Percentiles rank a stretch among this genome's conserved stretches.
Conservation (phyloP, 2,797 vertebrate genomes). For the Cyclura pinguis region DNA sequence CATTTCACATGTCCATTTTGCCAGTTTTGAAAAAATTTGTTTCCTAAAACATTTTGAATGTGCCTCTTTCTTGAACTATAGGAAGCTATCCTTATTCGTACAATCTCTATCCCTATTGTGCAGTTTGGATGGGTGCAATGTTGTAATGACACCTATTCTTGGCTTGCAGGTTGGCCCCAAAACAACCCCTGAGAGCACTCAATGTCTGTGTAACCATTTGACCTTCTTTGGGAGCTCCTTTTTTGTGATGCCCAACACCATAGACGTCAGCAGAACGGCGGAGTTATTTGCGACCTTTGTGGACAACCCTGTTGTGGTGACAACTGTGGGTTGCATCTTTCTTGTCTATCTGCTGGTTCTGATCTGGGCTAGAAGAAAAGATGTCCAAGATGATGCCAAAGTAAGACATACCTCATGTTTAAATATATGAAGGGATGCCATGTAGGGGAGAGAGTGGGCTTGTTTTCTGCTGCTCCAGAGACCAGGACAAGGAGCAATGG, state of each 20-base stretch:
- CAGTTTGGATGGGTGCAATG: background rate
- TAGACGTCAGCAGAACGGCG: constrained; percentile 87
- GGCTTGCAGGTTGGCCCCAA: constrained; percentile 88
- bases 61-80: too few relatives aligned
- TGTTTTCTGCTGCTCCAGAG: too few relatives aligned
- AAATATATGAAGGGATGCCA: too few relatives aligned
- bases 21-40: too few relatives aligned
- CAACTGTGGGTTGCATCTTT: constrained; percentile 90
- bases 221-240: constrained; percentile 96
- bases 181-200: constrained; percentile 83
- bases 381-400: constrained; percentile 90
- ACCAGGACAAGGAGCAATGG: too few relatives aligned
- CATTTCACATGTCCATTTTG: too few relatives aligned
- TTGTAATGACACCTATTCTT: constrained; percentile 23
- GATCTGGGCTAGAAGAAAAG: constrained; percentile 93
- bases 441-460: too few relatives aligned
- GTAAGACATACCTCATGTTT: constrained; percentile 82
- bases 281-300: constrained; percentile 92
- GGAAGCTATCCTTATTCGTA: too few relatives aligned
- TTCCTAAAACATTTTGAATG: too few relatives aligned
- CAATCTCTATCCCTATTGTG: too few relatives aligned
- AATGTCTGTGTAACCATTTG: constrained; percentile 94
- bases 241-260: constrained; percentile 90
- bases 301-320: constrained; percentile 93
- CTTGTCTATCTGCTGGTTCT: constrained; percentile 84